Percentiles rank a stretch among this genome's conserved stretches.
Evolutionary conservation across 2,113 vertebrate genomes (phyloP).

Genomic region (Corythornis cristatus): DNA sequence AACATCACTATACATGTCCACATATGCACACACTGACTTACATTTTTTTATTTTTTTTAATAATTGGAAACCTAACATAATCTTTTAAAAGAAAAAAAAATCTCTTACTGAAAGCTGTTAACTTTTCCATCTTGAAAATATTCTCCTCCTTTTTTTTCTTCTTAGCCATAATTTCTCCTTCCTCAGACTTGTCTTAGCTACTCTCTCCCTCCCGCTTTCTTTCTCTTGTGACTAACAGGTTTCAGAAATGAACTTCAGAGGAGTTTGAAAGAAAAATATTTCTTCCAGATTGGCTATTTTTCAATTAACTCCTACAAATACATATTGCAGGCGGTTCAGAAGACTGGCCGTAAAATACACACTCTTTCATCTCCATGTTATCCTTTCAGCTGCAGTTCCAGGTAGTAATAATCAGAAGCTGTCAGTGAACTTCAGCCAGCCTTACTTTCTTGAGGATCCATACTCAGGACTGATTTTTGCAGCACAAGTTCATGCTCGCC

Average conservation of each 20-base stretch:
- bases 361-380: neutral
- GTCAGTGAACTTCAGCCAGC: neutral
- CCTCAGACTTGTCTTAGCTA: neutral
- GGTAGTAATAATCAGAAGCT: neutral
- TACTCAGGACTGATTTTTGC: neutral
- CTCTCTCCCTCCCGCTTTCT: neutral
- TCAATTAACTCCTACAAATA: neutral
- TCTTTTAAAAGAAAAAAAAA: neutral
- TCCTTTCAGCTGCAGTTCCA: neutral
- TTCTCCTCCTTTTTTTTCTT: neutral
- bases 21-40: neutral
- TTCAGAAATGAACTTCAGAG: conserved; percentile 37
- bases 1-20: neutral
- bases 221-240: neutral
- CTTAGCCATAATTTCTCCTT: conserved; percentile 8
- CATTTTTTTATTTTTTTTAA: neutral
- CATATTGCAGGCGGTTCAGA: neutral
- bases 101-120: conserved; percentile 1
- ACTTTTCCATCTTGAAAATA: conserved; percentile 20
- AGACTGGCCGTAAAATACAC: neutral
- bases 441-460: neutral
- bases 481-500: neutral
- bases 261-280: neutral
- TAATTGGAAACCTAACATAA: neutral
- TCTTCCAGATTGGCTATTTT: conserved; percentile 27